Evolutionary conservation across 2,113 vertebrate genomes (phyloP), one percentile per base, ranked within the genome.

Genomic region (Planiliza haematocheilus): DNA sequence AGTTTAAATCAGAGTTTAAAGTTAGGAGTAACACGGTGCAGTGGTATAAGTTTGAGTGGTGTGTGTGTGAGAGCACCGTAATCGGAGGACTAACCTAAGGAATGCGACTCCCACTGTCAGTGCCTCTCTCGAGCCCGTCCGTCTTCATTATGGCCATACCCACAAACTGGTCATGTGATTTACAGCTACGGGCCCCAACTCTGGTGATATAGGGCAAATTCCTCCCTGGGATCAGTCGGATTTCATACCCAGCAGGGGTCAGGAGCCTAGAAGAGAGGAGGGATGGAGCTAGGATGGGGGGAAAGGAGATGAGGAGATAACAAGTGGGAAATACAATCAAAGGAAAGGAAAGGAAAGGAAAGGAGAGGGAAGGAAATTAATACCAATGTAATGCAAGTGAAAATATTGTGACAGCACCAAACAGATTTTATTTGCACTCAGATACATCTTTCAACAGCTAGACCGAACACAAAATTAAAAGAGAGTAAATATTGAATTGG

Each of bases 121-220:
- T 48, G 55, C 76, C 24, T 57, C 63, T 74, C 68, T 83, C 51
- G 72, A 78, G 74, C 73, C 74, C 51, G 77, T 89, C 83, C 77
- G 68, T 93, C 90, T 93, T 91, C 79, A 88, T 89, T 89, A 88
- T 61, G 58, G 63, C 73, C 56, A 34, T 84, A 86, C 78, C 83
- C 64, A 83, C 75, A 81, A 81, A 69, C 84, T 82, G 70, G 70
- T 88, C 89, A 91, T 89, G 84, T 91, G 81, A 92, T 92, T 91
- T 92, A 82, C 86, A 81, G 80, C 91, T 51, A 43, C 16, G 43
- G 78, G 81, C 61, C 81, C 79, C 85, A 79, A 72, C 72, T 75
- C 48, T 67, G 43, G 74, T 59, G 81, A 91, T 83, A 60, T 70
- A 86, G 88, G 80, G 81, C 87, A 84, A 88, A 92, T 92, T 92